phyloP scores from a whole-genome alignment of 2,888 invertebrate species.

The Nycteola revayana region DNA sequence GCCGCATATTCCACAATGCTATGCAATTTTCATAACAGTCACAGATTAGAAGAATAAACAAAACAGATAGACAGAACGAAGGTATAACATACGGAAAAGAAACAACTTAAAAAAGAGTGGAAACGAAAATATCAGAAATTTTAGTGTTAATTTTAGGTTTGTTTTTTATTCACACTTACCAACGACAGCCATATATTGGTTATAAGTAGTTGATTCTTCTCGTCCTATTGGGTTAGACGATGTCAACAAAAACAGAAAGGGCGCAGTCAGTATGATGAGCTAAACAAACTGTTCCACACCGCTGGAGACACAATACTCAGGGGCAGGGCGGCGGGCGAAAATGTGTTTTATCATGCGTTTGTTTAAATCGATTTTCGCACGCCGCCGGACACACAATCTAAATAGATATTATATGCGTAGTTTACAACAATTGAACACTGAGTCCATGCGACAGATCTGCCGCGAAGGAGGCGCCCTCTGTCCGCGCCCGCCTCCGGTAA shows the following conservation, averaged over 20 bases:
- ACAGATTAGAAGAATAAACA: conserved; percentile 55
- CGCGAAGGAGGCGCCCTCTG: conserved; percentile 66
- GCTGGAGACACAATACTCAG: conserved; percentile 60
- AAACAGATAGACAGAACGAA: conserved; percentile 44
- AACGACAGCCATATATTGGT: conserved; percentile 97
- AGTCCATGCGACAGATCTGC: conserved; percentile 77
- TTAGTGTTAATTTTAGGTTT: conserved; percentile 79
- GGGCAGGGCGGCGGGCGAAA: conserved; percentile 54
- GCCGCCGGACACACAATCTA: conserved; percentile 70
- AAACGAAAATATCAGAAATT: conserved; percentile 65
- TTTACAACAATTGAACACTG: conserved; percentile 75
- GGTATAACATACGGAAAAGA: conserved; percentile 40
- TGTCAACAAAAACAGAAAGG: conserved; percentile 87
- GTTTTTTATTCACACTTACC: conserved; percentile 88
- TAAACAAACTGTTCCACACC: conserved; percentile 67
- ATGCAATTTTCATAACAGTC: conserved; percentile 72
- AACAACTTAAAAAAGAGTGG: conserved; percentile 51
- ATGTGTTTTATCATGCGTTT: conserved; percentile 49
- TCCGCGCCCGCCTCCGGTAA: conserved; percentile 68
- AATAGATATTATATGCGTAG: conserved; percentile 53
- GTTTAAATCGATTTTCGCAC: conserved; percentile 48
- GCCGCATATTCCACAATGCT: conserved; percentile 80
- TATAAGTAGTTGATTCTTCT: conserved; percentile 97
- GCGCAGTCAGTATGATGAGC: conserved; percentile 79
- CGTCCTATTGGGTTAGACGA: conserved; percentile 90